Base-by-base conservation (phyloP, 1,140 invertebrate species). In the Polypedilum pembai region DNA sequence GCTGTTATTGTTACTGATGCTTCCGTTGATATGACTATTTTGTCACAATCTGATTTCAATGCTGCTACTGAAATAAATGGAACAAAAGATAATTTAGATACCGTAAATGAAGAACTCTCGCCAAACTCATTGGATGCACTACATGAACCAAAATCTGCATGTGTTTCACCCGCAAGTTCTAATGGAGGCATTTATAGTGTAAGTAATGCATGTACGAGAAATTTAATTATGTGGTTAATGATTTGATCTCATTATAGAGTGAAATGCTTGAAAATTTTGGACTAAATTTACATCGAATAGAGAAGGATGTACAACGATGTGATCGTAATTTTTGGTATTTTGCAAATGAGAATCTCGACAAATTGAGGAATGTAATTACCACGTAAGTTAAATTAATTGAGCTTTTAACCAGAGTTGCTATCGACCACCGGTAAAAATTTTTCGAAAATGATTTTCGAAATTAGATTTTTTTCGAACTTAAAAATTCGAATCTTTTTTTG, bases 321-420 rank as follows among this genome's bases (percentile, higher is more conserved):
- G 95, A 98, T 83, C 84, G 95, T 74, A 96, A 96, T 80, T 95
- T 95, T 80, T 91, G 89, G 83, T 98, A 96, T 83, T 98, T 98
- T 82, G 88, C 87, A 12, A 86, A 89, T 56, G 88, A 91, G 75
- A 98, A 98, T 85, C 84, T 98, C 76, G 94, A 97, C 76, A 96
- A 96, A 82, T 83, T 98, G n/a, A 85, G 94, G 65, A 96, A 97
- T 84, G 90, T 98, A 66, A 98, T 98, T 91, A 96, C 94, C 89
- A 98, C 95, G 88, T 96, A 85, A 86, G 89, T 87, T 40, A 21
- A 21, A 17, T 74, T 65, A 24, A 18, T 17, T 21, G 15, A 12
- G 24, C 17, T 18, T n/a, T 18, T 56, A n/a, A n/a, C n/a, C n/a
- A n/a, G n/a, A n/a, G n/a, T 74, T 18, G 17, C 4, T 4, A 74